Evolutionary conservation across 2,888 invertebrate species (phyloP), one percentile per base, ranked within the genome.

Genomic region (Theretra japonica): DNA sequence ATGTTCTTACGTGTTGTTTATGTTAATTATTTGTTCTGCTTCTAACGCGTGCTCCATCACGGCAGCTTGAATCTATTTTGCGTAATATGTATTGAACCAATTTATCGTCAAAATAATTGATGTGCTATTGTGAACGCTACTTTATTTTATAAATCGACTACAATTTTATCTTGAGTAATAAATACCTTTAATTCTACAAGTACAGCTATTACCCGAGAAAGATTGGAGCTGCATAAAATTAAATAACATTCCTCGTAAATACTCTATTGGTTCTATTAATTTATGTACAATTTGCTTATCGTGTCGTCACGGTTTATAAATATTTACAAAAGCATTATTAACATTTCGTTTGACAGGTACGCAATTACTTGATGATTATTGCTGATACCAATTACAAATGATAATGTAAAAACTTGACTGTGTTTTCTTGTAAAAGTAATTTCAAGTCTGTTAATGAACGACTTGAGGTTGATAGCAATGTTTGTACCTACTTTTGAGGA

Each of bases 401-500:
- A 79, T 78, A 77, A 73, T 23, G 21, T 23, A 41, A 48, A 48
- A 48, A 23, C 23, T 48, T 65, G 23, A 21, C 48, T 65, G 23
- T 5, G 23, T 65, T 23, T 21, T 48, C 41, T n/a, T 21, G 21
- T 62, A 41, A 41, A 65, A 17, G 7, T 48, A 1, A 41, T 41
- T 48, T 21, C 23, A 23, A 65, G 23, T 65, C 21, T 65, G 11
- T 62, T 65, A 41, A 41, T 41, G 33, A 41, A 65, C 11, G n/a
- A 48, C 21, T 4, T 17, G 41, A 48, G 48, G 21, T 65, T 23
- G 65, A 48, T 65, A 48, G 65, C 6, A 21, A 23, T 41, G 76
- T 69, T 77, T 75, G 74, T 80, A 77, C 79, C 75, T 79, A 79
- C 75, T 75, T 75, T 79, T 75, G 71, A 62, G 70, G 74, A 74